Evolutionary conservation across 2,888 invertebrate genomes (phyloP).

Genomic region (Patella depressa): DNA sequence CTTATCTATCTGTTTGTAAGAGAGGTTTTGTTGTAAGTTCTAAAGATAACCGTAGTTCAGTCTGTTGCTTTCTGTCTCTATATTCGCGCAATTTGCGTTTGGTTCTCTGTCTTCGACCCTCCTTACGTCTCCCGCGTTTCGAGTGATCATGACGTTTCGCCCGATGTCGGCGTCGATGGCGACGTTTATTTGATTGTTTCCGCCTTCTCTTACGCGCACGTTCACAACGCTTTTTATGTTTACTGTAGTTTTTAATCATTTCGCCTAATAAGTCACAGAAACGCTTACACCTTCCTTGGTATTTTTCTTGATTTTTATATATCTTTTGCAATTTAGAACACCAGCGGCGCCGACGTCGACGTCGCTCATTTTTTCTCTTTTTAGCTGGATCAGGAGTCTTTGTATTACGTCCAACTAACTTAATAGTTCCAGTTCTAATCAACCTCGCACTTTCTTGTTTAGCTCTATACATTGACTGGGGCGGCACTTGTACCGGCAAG

Average conservation of each 20-base stretch:
- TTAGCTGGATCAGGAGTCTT: conserved; percentile 19
- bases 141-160: too few relatives aligned
- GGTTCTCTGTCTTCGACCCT: too few relatives aligned
- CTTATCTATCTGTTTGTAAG: too few relatives aligned
- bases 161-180: too few relatives aligned
- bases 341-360: conserved; percentile 30
- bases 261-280: conserved; percentile 25
- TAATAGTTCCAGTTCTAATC: not conserved
- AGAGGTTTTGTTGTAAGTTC: too few relatives aligned
- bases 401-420: conserved; percentile 3
- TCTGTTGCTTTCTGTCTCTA: too few relatives aligned
- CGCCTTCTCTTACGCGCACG: not conserved
- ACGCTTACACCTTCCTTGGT: conserved; percentile 23
- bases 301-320: conserved; percentile 24
- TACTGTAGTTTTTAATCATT: conserved; percentile 23
- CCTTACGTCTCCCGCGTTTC: too few relatives aligned
- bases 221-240: conserved; percentile 27
- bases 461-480: not conserved
- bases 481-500: not conserved
- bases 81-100: too few relatives aligned
- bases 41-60: too few relatives aligned
- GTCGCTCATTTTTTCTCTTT: conserved; percentile 16
- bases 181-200: too few relatives aligned
- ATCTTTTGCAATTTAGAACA: conserved; percentile 25
- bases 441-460: not conserved